Conservation (phyloP, 1,140 invertebrate genomes). For the Cylas formicarius region DNA sequence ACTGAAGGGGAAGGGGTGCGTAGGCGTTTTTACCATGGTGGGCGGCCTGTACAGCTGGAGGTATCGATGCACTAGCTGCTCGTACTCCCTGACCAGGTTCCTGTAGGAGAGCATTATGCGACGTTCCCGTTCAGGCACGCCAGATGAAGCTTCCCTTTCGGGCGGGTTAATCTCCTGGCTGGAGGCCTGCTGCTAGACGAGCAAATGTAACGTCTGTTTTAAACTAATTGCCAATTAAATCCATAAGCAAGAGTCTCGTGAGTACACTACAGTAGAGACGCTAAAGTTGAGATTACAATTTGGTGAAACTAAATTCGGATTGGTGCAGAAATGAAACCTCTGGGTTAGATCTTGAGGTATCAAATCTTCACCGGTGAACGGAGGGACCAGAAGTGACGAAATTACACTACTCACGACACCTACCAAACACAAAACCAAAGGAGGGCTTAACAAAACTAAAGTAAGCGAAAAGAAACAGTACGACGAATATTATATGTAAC, state of each 20-base stretch:
- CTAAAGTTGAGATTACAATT: background rate
- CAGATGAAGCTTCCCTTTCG: constrained; percentile 24
- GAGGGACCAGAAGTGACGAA: no score
- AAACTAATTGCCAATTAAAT: background rate
- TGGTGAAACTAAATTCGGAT: background rate
- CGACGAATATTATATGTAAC: no score
- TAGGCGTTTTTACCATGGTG: constrained; percentile 42
- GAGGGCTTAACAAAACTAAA: no score
- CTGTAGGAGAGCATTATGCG: constrained; percentile 43
- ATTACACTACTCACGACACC: no score
- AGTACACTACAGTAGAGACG: no score
- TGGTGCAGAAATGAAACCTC: no score
- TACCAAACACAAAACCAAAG: no score
- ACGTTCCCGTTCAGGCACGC: constrained; percentile 39
- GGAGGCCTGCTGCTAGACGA: constrained; percentile 1
- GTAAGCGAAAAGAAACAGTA: no score
- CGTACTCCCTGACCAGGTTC: constrained; percentile 47
- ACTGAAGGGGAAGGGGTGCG: no score
- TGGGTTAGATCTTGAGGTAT: no score
- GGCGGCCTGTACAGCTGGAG: constrained; percentile 44
- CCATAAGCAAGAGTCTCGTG: no score
- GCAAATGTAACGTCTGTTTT: background rate
- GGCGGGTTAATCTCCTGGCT: constrained; percentile 3
- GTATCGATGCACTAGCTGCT: constrained; percentile 46
- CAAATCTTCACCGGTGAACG: no score